Base-by-base conservation (phyloP, 1,140 invertebrate genomes). In the Psix sp. region DNA sequence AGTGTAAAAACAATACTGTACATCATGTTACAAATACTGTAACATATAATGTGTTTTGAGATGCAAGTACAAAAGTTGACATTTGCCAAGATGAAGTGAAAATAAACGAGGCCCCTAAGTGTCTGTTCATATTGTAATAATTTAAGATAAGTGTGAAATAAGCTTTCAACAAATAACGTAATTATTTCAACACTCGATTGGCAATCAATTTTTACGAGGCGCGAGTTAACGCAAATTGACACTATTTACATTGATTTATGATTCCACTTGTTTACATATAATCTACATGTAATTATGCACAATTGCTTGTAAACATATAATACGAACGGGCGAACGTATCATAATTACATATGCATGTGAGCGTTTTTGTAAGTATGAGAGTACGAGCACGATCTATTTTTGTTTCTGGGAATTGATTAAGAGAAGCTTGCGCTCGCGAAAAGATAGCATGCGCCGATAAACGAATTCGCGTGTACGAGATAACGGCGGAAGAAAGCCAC, bases 401-500 rank as follows among this genome's bases (percentile, higher is more conserved):
- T 72, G 56, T 62, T 63, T 72, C 59, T 52, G 18, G 52, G 68
- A 65, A 65, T 72, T 65, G 59, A 65, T 65, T 59, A 62, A 63
- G 26, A 72, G 51, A 66, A 51, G 62, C 57, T 29, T 60, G 63
- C 33, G 54, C 29, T 65, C 49, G 62, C 48, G 49, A 62, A 74
- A 74, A 62, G 62, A 74, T 67, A 74, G 56, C 51, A 42, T 40
- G 56, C 33, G 7, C n/a, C 57, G 71, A 74, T 67, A 67, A 63
- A 57, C 26, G 57, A 51, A 59, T 60, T 62, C 62, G 62, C 54
- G 62, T 59, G 60, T 48, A 65, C 36, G 21, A 56, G 62, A 67
- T 66, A 74, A 67, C 51, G n/a, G n/a, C n/a, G 56, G 42, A 74
- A 74, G 63, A 74, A 74, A 74, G 71, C 51, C 54, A 59, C 60